Conservation (phyloP, 2,113 vertebrate genomes). For the Myotis lucifugus region DNA sequence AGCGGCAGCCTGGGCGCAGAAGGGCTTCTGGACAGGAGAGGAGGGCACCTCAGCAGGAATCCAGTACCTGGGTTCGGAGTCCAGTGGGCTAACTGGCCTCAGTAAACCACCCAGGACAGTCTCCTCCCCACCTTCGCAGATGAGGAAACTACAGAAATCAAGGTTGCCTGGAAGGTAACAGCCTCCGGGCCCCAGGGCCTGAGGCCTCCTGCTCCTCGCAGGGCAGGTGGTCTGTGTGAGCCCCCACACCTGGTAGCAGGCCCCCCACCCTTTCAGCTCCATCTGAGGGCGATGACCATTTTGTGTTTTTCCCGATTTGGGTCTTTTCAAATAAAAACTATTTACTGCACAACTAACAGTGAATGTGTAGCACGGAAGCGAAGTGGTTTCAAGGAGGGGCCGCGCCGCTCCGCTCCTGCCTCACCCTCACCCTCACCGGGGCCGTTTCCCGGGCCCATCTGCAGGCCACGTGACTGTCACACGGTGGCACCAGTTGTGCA, state of each 20-base stretch:
- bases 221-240: neutral
- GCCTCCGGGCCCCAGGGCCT: neutral
- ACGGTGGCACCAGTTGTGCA: neutral
- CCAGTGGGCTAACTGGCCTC: neutral
- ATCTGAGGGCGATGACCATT: neutral
- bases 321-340: neutral
- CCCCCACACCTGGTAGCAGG: neutral
- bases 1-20: neutral
- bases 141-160: neutral
- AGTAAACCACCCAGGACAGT: neutral
- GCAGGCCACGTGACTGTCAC: neutral
- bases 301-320: neutral
- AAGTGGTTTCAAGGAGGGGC: accelerated
- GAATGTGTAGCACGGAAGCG: neutral
- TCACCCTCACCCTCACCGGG: neutral
- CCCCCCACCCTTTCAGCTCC: neutral
- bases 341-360: neutral
- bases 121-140: neutral
- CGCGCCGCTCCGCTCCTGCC: accelerated
- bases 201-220: neutral
- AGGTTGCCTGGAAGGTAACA: neutral
- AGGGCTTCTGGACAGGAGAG: neutral
- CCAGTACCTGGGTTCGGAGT: neutral
- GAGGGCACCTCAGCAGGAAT: neutral
- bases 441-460: neutral